These are phyloP conservation scores for Drosophila picticornis DNA, from an alignment of 2,888 invertebrate species.

Conservation along the genomic window DNA sequence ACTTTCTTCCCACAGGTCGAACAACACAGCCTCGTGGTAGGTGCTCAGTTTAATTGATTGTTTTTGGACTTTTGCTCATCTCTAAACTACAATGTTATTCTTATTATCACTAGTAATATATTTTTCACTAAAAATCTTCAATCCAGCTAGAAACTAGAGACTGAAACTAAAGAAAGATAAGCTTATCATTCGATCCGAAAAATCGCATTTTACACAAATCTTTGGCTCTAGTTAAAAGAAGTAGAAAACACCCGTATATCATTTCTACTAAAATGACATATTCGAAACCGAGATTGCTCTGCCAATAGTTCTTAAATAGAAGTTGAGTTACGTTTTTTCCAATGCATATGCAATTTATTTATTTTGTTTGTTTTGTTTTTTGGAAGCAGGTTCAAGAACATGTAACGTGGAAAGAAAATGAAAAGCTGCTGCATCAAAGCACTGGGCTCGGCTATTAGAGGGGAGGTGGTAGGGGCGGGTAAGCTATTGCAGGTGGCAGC, in stretches of 20 bases:
- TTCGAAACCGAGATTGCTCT: not conserved
- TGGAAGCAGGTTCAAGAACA: constrained; percentile 13
- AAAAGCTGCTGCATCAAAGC: constrained; percentile 41
- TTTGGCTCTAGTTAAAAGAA: not conserved
- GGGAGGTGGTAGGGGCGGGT: not conserved
- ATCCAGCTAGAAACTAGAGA: not conserved
- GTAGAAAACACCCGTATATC: not conserved
- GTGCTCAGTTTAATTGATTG: not conserved
- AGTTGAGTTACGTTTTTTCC: not conserved
- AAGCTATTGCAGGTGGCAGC: constrained; percentile 43
- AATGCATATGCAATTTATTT: not conserved
- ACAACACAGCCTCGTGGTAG: not conserved
- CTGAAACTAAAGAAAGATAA: too few relatives aligned
- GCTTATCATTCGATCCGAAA: not conserved
- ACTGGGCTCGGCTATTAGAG: not conserved
- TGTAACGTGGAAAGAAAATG: constrained; percentile 41
- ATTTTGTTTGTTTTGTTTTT: constrained; percentile 8
- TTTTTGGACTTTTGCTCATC: not conserved
- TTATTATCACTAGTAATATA: not conserved
- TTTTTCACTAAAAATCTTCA: not conserved
- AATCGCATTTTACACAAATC: not conserved
- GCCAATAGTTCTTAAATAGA: not conserved
- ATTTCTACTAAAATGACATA: not conserved
- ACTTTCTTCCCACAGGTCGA: not conserved
- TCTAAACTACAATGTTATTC: not conserved